Percentiles rank a stretch among this genome's conserved stretches.
Conservation (phyloP, 2,113 vertebrate species). For the Istiophorus platypterus region DNA sequence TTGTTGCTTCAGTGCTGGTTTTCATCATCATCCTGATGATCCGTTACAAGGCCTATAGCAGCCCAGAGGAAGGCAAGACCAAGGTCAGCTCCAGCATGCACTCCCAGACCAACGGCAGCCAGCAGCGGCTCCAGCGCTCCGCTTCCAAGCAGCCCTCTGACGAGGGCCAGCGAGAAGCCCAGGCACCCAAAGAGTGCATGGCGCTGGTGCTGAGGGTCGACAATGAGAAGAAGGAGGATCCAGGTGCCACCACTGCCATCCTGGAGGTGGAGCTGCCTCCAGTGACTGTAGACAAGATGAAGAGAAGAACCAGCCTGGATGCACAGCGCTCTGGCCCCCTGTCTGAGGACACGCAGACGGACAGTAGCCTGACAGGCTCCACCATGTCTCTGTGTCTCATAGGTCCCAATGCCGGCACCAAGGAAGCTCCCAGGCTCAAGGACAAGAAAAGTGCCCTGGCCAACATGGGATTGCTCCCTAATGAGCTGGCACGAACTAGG, state of each 20-base stretch:
- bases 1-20: slow-evolving; percentile 94
- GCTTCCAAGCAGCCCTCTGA: slow-evolving; percentile 80
- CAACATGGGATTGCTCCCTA: slow-evolving; percentile 82
- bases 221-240: slow-evolving; percentile 67
- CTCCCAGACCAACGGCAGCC: slow-evolving; percentile 90
- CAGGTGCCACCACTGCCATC: slow-evolving; percentile 65
- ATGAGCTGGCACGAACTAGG: slow-evolving; percentile 89
- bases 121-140: slow-evolving; percentile 76
- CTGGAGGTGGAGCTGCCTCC: slow-evolving; percentile 79
- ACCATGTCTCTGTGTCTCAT: slow-evolving; percentile 92
- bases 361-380: slow-evolving; percentile 87
- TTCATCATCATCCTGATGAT: slow-evolving; percentile 98
- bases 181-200: slow-evolving; percentile 81
- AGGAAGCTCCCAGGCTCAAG: slow-evolving; percentile 83
- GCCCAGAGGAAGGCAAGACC: slow-evolving; percentile 82
- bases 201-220: slow-evolving; percentile 81
- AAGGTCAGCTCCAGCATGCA: slow-evolving; percentile 87
- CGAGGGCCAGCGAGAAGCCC: slow-evolving; percentile 77
- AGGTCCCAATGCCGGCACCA: slow-evolving; percentile 80
- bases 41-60: slow-evolving; percentile 92
- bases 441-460: slow-evolving; percentile 81
- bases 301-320: slow-evolving; percentile 80
- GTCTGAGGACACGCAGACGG: slow-evolving; percentile 86
- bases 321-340: slow-evolving; percentile 77
- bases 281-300: slow-evolving; percentile 55